A percentile compares a stretch with the other conserved stretches of the same genome.
phyloP scores from a whole-genome alignment of 2,797 vertebrate species.

The Cynopterus sphinx region DNA sequence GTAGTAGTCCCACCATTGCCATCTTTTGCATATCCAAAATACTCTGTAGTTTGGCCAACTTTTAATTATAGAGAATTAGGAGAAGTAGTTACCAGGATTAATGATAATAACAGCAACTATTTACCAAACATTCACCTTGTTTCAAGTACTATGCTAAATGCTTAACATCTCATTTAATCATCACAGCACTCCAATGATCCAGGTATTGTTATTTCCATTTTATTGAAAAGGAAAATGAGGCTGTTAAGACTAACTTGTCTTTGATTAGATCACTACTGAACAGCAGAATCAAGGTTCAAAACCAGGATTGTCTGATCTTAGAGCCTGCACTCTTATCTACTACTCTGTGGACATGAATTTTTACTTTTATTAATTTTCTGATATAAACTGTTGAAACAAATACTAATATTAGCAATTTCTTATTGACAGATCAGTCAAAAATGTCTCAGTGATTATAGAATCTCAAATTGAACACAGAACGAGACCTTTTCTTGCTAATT shows the following conservation, averaged over 20 bases:
- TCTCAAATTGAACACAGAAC: not conserved
- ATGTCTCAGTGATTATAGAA: not conserved
- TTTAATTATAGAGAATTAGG: constrained; percentile 38
- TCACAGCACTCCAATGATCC: not conserved
- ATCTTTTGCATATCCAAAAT: constrained; percentile 18
- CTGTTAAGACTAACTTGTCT: not conserved
- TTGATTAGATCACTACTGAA: constrained; percentile 8
- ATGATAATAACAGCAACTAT: constrained; percentile 16
- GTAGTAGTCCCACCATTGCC: not conserved
- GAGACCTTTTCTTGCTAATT: constrained; percentile 18
- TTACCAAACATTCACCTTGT: constrained; percentile 16
- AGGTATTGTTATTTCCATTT: constrained; percentile 32
- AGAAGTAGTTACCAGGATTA: constrained; percentile 25
- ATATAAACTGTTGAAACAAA: constrained; percentile 44
- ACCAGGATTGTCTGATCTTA: not conserved
- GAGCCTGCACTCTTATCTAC: not conserved
- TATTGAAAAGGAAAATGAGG: constrained; percentile 49
- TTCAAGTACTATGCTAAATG: not conserved
- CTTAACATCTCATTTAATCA: constrained; percentile 42
- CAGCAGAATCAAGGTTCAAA: constrained; percentile 28
- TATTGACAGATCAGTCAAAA: not conserved
- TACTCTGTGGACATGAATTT: not conserved
- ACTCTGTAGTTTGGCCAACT: constrained; percentile 20
- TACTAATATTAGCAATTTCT: constrained; percentile 24
- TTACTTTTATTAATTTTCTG: not conserved